Evolutionary conservation across 2,113 vertebrate genomes (phyloP), one percentile per base, ranked within the genome.

Genomic region (Podilymbus podiceps): DNA sequence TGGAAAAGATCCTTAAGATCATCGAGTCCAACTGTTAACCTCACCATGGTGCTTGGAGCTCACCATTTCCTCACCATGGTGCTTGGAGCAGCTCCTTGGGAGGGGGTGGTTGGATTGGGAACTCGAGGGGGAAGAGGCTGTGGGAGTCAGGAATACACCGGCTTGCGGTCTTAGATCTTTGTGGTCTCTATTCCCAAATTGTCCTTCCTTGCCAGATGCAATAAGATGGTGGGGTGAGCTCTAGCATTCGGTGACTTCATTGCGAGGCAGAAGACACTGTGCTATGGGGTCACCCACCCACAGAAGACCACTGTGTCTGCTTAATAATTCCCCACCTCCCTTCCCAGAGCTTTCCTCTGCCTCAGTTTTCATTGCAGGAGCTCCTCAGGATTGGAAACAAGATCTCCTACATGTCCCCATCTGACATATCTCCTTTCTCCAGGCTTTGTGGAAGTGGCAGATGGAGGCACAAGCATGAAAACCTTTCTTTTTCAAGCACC

Each of bases 361-460:
- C 23, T 73, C 64, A 27, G 5, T 52, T 71, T 87, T 42, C 25
- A 21, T 44, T n/a, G 20, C 46, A 91, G 53, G 23, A 56, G 11
- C 31, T 68, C 3, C 0, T 80, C 20, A n/a, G 40, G 18, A 24
- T 1, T 53, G 42, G 55, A 77, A 81, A 44, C 14, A 4, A 53
- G 6, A 13, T 55, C 22, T 4, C 20, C 58, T 86, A 33, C 25
- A 9, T 27, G 30, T 49, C 30, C 11, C 19, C 23, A 20, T 11
- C 22, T 19, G 0, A 0, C 15, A 8, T 9, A 62, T 14, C 27
- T 77, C 79, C 52, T 7, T n/a, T 78, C 10, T 93, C 23, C 14
- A 44, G 73, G 27, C 13, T 35, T 91, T 88, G 12, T 30, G 55
- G 55, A 66, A 44, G 2, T 21, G 6, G 50, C 66, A 77, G 46